phyloP scores from a whole-genome alignment of 2,888 invertebrate genomes.

The Diarsia dahlii region DNA sequence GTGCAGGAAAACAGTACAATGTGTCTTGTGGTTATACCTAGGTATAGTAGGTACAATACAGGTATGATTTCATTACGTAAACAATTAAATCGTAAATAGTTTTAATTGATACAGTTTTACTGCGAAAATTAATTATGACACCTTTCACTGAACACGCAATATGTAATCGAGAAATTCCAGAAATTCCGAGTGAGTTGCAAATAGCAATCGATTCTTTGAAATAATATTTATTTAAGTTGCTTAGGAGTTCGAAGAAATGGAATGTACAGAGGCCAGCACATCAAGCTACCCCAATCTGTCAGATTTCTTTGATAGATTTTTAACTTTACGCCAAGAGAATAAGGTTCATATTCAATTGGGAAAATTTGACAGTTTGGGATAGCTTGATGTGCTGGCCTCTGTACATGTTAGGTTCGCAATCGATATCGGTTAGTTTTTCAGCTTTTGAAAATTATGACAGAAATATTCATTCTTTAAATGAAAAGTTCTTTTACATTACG shows the following conservation, averaged over 20 bases:
- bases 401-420: slow-evolving; percentile 2
- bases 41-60: not conserved
- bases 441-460: not conserved
- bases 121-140: slow-evolving; percentile 14
- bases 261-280: too few relatives aligned
- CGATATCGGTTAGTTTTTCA: not conserved
- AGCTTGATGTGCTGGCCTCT: too few relatives aligned
- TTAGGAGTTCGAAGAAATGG: slow-evolving; percentile 18
- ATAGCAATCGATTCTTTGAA: slow-evolving; percentile 37
- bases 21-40: slow-evolving; percentile 5
- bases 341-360: too few relatives aligned
- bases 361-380: too few relatives aligned
- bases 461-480: too few relatives aligned
- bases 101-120: slow-evolving; percentile 6
- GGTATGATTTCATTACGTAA: slow-evolving; percentile 28
- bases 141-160: slow-evolving; percentile 33
- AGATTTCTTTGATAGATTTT: too few relatives aligned
- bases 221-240: not conserved
- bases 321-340: too few relatives aligned
- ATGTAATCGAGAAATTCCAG: slow-evolving; percentile 28
- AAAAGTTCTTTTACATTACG: too few relatives aligned
- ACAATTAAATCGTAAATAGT: slow-evolving; percentile 13
- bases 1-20: slow-evolving; percentile 23
- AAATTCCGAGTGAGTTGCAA: slow-evolving; percentile 3
- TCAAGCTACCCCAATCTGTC: too few relatives aligned